These are phyloP conservation scores for Chauna torquata DNA, from an alignment of 2,113 vertebrate species.

Conservation along the genomic window DNA sequence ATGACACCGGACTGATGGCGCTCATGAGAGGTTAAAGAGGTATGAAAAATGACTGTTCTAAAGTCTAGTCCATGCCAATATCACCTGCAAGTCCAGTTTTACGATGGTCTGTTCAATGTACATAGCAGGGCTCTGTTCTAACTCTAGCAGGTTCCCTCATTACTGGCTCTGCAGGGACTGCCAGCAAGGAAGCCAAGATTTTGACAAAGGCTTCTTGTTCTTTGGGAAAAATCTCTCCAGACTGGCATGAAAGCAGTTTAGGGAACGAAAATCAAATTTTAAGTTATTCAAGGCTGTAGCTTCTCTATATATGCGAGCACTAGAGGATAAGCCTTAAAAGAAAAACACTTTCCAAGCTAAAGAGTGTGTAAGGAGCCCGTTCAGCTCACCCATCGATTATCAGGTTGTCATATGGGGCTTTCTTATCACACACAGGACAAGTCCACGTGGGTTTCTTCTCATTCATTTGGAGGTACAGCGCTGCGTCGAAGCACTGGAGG, in stretches of 20 bases:
- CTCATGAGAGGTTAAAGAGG: background rate
- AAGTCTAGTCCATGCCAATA: fast-evolving
- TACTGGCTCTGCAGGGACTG: background rate
- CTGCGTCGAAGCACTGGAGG: conserved; percentile 80
- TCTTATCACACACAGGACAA: conserved; percentile 81
- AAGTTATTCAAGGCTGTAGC: background rate
- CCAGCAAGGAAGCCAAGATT: background rate
- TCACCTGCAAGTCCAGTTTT: background rate
- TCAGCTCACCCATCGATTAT: conserved; percentile 78
- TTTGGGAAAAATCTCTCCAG: background rate
- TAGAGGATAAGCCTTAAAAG: background rate
- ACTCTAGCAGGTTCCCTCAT: background rate
- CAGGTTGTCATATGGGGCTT: conserved; percentile 77
- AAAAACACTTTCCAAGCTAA: background rate
- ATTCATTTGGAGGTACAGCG: conserved; percentile 82
- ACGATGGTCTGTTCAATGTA: fast-evolving
- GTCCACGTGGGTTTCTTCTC: conserved; percentile 83
- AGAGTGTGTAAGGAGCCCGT: fast-evolving
- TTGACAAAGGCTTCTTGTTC: background rate
- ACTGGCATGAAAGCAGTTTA: background rate
- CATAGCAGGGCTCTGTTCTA: background rate
- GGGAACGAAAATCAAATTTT: background rate
- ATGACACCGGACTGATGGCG: fast-evolving
- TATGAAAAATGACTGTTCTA: background rate
- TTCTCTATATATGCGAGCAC: fast-evolving